These are phyloP conservation scores for Heterodera carotae DNA, from an alignment of 1,140 invertebrate species.

Conservation along the genomic window DNA sequence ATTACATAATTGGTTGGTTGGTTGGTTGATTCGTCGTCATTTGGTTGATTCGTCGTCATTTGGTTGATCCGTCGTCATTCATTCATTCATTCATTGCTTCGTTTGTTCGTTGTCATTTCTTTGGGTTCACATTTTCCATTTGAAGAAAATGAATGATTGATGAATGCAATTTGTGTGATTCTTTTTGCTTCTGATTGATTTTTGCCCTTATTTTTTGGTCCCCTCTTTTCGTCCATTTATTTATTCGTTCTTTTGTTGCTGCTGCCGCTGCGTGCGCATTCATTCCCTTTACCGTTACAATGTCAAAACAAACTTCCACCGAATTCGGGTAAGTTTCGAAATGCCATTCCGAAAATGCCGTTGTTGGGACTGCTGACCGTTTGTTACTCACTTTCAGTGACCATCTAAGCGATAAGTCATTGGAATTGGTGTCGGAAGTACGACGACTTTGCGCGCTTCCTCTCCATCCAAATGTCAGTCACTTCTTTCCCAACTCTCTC, in stretches of 20 bases:
- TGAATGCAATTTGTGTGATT: no score
- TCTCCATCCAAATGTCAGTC: conserved; percentile 60
- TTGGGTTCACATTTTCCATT: no score
- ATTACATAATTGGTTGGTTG: no score
- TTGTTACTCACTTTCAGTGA: conserved; percentile 55
- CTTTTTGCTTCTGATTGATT: no score
- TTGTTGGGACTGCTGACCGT: background rate
- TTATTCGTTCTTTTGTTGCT: no score
- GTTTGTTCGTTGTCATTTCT: background rate
- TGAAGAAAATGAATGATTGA: no score
- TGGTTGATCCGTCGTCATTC: background rate
- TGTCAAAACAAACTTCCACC: conserved; percentile 8
- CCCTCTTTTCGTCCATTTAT: no score
- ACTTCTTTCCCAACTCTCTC: no score
- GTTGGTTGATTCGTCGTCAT: background rate
- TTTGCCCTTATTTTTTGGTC: no score
- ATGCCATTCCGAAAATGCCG: no score
- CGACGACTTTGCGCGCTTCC: conserved; percentile 50
- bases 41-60: background rate
- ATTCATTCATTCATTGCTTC: no score
- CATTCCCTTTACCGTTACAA: background rate
- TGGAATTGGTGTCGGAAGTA: conserved; percentile 63
- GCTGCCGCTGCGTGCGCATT: no score
- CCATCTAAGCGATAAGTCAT: conserved; percentile 55
- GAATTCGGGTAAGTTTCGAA: conserved; percentile 2